Conservation (phyloP, 2,113 vertebrate genomes). For the Urocolius indicus region DNA sequence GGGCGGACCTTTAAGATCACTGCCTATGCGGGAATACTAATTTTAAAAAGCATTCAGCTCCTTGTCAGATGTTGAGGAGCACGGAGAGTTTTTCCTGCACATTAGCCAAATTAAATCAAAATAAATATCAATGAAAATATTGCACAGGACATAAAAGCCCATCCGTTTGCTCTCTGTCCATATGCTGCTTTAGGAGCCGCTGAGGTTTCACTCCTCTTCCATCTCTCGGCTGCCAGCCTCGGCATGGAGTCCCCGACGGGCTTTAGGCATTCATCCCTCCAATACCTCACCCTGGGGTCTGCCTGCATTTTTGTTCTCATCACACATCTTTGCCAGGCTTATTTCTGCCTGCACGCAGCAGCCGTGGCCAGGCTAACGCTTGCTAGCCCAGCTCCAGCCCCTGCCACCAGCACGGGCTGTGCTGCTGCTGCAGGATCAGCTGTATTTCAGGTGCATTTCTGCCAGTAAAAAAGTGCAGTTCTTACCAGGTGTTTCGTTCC, state of each 20-base stretch:
- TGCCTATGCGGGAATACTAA: conserved; percentile 35
- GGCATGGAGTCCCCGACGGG: conserved; percentile 4
- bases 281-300: conserved; percentile 22
- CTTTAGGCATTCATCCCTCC: conserved; percentile 39
- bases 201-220: conserved; percentile 12
- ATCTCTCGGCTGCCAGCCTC: conserved; percentile 16
- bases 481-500: background rate
- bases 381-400: background rate
- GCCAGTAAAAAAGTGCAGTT: background rate
- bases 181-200: conserved; percentile 55
- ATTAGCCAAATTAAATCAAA: conserved; percentile 73
- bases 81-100: background rate
- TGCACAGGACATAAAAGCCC: conserved; percentile 61
- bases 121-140: conserved; percentile 69
- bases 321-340: background rate
- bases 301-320: conserved; percentile 22
- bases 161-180: conserved; percentile 50
- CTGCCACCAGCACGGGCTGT: background rate
- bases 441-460: background rate
- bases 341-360: conserved; percentile 40
- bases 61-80: conserved; percentile 48
- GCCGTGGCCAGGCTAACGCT: background rate
- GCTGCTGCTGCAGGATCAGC: background rate
- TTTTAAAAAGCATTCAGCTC: conserved; percentile 39
- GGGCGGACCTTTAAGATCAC: conserved; percentile 28